Evolutionary conservation across 2,888 invertebrate species (phyloP), one percentile per base, ranked within the genome.

Genomic region (Microdon myrmicae): DNA sequence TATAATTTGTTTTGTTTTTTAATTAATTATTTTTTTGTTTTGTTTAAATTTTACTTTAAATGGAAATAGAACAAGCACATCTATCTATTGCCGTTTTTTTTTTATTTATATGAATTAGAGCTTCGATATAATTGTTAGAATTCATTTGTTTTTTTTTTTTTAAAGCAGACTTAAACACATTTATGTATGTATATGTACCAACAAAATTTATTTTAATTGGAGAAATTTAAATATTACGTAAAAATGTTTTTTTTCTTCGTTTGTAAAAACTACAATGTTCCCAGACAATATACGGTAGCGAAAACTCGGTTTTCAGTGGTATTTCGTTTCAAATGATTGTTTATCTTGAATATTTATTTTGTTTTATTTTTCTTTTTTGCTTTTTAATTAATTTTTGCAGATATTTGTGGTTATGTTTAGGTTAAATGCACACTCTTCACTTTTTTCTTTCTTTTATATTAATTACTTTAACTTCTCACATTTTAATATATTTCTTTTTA

Each of bases 351-450:
- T 60, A 25, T 48, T 37, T 43, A 43, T 9, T 16, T 29, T 22
- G 3, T 28, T 14, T 20, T 8, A 17, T 38, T 47, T 31, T 39
- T 41, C 20, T 41, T 38, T 44, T 37, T 13, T 28, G 37, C 25
- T 45, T 45, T 16, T 17, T 41, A 26, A 1, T 7, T 25, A 26
- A 1, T 20, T n/a, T 28, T 23, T 44, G 10, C n/a, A 13, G 35
- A 29, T 51, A 26, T 49, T 51, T 56, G 45, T 23, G 12, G n/a
- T 47, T 39, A 16, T 39, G 9, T 25, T 28, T 35, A 71, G 70
- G 73, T 55, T 48, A 59, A 58, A 53, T 75, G 71, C 73, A 74
- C 75, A 72, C 73, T 73, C 77, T 72, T 72, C 73, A 72, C 32
- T 25, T 70, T 72, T 59, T 54, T 71, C 39, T 56, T 41, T 29